Evolutionary conservation across 2,888 invertebrate genomes (phyloP).

Genomic region (Athrips mouffetella): DNA sequence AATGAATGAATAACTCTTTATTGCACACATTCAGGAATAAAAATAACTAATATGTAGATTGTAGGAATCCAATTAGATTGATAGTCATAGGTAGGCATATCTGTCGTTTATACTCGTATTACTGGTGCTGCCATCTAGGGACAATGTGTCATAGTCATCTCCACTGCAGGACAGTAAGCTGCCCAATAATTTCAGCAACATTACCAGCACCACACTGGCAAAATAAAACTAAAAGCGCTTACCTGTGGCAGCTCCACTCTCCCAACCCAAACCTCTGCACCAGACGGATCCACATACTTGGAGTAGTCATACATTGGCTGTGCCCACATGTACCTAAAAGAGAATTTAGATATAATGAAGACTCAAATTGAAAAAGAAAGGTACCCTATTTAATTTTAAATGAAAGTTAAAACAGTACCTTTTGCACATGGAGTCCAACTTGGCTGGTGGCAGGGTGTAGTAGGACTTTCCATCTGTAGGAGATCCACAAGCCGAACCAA

Average conservation of each 20-base stretch:
- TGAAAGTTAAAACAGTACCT: slow-evolving; percentile 38
- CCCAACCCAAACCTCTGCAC: slow-evolving; percentile 49
- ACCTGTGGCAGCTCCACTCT: slow-evolving; percentile 50
- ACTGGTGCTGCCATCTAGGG: too few relatives aligned
- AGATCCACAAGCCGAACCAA: slow-evolving; percentile 56
- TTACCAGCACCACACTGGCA: too few relatives aligned
- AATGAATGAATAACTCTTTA: too few relatives aligned
- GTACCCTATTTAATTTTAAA: background rate
- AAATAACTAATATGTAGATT: too few relatives aligned
- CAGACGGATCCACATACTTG: slow-evolving; percentile 43
- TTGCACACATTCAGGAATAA: too few relatives aligned
- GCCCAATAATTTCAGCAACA: too few relatives aligned
- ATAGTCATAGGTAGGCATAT: too few relatives aligned
- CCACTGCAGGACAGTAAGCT: too few relatives aligned
- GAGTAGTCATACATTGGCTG: slow-evolving; percentile 55
- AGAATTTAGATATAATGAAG: background rate
- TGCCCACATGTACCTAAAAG: slow-evolving; percentile 58
- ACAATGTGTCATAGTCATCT: too few relatives aligned
- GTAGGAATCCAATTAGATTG: too few relatives aligned
- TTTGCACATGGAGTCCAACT: slow-evolving; percentile 64
- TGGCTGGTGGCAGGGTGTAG: slow-evolving; percentile 51
- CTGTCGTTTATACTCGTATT: too few relatives aligned
- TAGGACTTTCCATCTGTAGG: slow-evolving; percentile 36
- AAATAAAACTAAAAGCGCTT: background rate
- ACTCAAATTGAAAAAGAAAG: background rate